Percentiles rank a stretch among this genome's conserved stretches.
These are phyloP conservation scores for Pyralis farinalis DNA, from an alignment of 2,888 invertebrate species.

Conservation along the genomic window DNA sequence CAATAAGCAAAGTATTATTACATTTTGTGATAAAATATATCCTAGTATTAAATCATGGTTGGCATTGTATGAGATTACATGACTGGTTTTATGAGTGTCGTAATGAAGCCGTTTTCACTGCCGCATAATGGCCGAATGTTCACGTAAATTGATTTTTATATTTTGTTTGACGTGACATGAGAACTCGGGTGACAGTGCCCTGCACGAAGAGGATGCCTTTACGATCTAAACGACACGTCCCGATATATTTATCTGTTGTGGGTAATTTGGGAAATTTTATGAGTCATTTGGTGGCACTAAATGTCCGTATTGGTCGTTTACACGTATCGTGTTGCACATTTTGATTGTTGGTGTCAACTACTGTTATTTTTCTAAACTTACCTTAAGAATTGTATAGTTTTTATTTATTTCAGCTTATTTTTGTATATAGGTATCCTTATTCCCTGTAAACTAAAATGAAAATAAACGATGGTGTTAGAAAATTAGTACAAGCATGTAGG, in stretches of 20 bases:
- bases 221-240: conserved; percentile 59
- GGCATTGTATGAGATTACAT: conserved; percentile 47
- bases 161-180: conserved; percentile 79
- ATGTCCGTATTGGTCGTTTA: conserved; percentile 48
- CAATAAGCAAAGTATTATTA: conserved; percentile 73
- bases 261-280: conserved; percentile 75
- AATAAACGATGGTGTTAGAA: too few species aligned
- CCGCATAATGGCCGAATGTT: conserved; percentile 60
- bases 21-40: conserved; percentile 47
- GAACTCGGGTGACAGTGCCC: conserved; percentile 39
- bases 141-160: conserved; percentile 76
- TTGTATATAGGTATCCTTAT: too few species aligned
- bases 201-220: conserved; percentile 52
- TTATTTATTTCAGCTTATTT: too few species aligned
- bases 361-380: conserved; percentile 9
- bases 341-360: conserved; percentile 34
- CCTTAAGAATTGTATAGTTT: conserved; percentile 5
- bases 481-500: too few species aligned
- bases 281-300: conserved; percentile 71
- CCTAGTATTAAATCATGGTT: conserved; percentile 49
- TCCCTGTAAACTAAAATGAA: too few species aligned
- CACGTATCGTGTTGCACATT: conserved; percentile 49
- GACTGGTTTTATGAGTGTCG: conserved; percentile 55
- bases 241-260: conserved; percentile 72
- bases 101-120: conserved; percentile 71